Conservation (phyloP, 2,113 vertebrate genomes). For the Callionymus lyra region DNA sequence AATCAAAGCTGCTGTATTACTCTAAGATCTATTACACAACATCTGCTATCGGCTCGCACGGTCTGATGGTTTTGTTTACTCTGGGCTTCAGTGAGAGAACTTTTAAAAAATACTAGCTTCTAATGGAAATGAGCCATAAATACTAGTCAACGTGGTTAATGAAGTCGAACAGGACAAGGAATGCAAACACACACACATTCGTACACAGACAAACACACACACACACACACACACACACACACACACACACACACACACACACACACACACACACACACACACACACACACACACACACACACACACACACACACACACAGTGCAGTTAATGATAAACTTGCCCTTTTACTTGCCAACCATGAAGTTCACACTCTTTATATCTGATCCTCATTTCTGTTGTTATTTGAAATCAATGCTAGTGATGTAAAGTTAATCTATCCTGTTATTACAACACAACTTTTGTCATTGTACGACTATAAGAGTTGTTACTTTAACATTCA, state of each 20-base stretch:
- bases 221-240: background rate
- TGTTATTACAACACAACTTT: too few species aligned
- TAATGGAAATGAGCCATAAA: conserved; percentile 2
- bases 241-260: background rate
- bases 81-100: background rate
- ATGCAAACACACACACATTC: too few species aligned
- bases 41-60: background rate
- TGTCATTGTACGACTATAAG: too few species aligned
- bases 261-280: background rate
- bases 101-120: background rate
- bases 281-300: background rate
- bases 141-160: background rate
- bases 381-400: too few species aligned
- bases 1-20: conserved; percentile 9
- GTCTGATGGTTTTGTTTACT: background rate
- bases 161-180: too few species aligned
- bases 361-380: too few species aligned
- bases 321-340: conserved; percentile 7
- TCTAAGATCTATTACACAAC: background rate
- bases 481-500: too few species aligned
- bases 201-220: too few species aligned
- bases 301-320: background rate
- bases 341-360: background rate
- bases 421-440: too few species aligned
- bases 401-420: too few species aligned